Conservation (phyloP, 2,797 vertebrate species). For the Heterohyrax brucei region DNA sequence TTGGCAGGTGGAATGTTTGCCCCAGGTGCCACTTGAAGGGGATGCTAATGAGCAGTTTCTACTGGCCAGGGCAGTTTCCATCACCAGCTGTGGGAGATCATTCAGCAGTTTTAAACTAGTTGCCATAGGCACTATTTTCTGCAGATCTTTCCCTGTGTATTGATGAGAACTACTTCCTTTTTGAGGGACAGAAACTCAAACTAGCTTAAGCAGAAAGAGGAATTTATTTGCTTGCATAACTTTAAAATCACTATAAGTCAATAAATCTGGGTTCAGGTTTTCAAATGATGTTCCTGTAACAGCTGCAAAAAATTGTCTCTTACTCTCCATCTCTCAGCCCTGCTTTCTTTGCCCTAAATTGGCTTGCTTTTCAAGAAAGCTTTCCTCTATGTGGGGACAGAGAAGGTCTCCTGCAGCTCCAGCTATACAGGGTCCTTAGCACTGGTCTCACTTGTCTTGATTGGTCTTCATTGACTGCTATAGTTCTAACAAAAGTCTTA, state of each 20-base stretch:
- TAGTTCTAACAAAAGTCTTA: not conserved
- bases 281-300: not conserved
- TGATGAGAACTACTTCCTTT: slow-evolving; percentile 19
- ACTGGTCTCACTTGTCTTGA: not conserved
- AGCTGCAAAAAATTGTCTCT: slow-evolving; percentile 29
- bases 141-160: not conserved
- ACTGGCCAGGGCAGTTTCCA: too few species aligned
- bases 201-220: slow-evolving; percentile 34
- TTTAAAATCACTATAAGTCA: slow-evolving; percentile 43
- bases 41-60: too few species aligned
- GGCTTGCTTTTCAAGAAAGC: slow-evolving; percentile 21
- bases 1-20: too few species aligned
- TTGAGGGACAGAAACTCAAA: slow-evolving; percentile 65
- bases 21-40: too few species aligned
- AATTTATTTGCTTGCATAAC: not conserved
- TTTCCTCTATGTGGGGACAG: not conserved
- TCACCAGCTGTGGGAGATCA: too few species aligned
- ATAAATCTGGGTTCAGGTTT: not conserved
- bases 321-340: not conserved
- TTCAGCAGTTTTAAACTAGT: too few species aligned
- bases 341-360: not conserved
- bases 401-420: not conserved
- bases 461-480: too few species aligned
- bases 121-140: too few species aligned
- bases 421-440: not conserved